These are phyloP conservation scores for Amphipyra tragopoginis DNA, from an alignment of 2,888 invertebrate genomes.

Conservation along the genomic window DNA sequence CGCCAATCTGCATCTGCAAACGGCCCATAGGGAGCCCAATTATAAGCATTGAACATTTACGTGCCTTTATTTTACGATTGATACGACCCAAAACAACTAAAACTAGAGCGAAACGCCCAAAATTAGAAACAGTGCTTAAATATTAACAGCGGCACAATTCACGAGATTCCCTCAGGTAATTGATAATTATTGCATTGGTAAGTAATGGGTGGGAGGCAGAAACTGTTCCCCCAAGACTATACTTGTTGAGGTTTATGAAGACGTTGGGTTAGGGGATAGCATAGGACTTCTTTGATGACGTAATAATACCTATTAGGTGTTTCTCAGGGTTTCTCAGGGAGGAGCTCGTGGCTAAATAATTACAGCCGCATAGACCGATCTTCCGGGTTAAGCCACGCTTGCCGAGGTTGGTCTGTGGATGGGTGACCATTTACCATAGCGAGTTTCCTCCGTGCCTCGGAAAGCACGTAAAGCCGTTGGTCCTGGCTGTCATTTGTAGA, in stretches of 20 bases:
- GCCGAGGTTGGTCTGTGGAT: no score
- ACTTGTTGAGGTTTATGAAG: conserved; percentile 29
- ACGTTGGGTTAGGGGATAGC: background rate
- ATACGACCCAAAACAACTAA: conserved; percentile 18
- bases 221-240: conserved; percentile 14
- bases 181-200: conserved; percentile 50
- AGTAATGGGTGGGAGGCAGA: conserved; percentile 25
- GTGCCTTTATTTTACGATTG: conserved; percentile 23
- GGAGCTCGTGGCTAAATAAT: no score
- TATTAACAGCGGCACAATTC: conserved; percentile 37
- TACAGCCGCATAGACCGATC: no score
- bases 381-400: no score
- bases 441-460: no score
- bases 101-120: conserved; percentile 20
- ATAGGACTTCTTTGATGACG: conserved; percentile 13
- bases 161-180: conserved; percentile 28
- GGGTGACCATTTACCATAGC: no score
- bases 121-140: conserved; percentile 42
- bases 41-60: conserved; percentile 13
- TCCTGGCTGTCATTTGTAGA: no score
- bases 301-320: conserved; percentile 3
- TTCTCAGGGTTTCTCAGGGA: no score
- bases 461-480: no score
- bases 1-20: background rate
- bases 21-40: background rate